Conservation (phyloP, 2,797 vertebrate genomes). For the Corythornis leucogaster region DNA sequence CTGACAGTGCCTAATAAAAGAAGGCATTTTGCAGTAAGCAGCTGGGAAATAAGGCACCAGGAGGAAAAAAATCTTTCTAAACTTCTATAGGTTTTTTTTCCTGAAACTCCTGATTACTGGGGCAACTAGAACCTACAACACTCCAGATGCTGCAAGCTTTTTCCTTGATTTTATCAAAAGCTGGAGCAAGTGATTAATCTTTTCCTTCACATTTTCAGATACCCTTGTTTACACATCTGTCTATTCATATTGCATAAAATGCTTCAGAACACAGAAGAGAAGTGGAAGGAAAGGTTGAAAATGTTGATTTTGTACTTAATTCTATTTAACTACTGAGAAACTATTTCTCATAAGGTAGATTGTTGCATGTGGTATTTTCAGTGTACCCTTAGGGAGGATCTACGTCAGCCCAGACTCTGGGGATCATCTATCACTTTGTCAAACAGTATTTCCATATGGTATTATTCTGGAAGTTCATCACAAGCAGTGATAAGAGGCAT, state of each 20-base stretch:
- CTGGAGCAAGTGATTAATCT: constrained; percentile 3
- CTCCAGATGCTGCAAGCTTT: neutral
- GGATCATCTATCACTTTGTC: neutral
- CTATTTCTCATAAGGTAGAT: neutral
- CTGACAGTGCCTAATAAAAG: neutral
- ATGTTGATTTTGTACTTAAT: neutral
- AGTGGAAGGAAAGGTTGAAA: constrained; percentile 6
- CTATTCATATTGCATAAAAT: constrained; percentile 29
- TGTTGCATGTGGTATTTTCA: neutral
- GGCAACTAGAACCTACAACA: neutral
- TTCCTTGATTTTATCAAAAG: neutral
- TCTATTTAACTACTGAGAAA: constrained; percentile 19
- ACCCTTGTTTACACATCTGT: constrained; percentile 49
- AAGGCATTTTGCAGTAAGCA: neutral
- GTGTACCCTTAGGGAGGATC: neutral
- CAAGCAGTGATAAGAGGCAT: neutral
- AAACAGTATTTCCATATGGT: neutral
- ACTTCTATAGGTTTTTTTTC: neutral
- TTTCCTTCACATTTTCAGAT: neutral
- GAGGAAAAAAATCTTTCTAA: neutral
- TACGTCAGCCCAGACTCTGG: neutral
- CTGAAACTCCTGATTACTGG: neutral
- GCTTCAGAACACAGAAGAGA: constrained; percentile 29
- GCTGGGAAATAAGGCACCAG: neutral
- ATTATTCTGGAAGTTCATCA: neutral